Evolutionary conservation across 2,113 vertebrate genomes (phyloP).

Genomic region (Sialia sialis): DNA sequence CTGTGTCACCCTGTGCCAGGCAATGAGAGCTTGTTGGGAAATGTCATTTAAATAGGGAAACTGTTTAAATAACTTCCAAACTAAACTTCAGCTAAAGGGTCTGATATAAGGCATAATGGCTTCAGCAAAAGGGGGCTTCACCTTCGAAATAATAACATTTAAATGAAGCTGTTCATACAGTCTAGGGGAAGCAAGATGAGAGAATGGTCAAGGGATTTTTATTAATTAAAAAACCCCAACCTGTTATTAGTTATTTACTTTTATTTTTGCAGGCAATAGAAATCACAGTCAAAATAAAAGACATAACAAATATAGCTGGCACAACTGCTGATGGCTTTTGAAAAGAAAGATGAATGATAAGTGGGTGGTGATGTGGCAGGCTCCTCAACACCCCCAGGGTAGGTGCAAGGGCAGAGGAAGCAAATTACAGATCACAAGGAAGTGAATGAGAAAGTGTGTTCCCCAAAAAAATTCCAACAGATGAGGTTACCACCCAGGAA

Average conservation of each 20-base stretch:
- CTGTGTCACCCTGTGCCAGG: accelerated
- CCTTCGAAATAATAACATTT: not conserved
- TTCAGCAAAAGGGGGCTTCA: not conserved
- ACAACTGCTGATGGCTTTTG: not conserved
- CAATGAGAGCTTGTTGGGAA: not conserved
- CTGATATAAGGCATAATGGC: not conserved
- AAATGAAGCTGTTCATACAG: not conserved
- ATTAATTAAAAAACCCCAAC: not conserved
- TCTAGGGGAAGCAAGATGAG: not conserved
- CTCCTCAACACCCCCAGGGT: not conserved
- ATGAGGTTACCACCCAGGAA: not conserved
- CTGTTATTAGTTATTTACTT: not conserved
- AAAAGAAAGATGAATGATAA: not conserved
- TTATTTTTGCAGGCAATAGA: not conserved
- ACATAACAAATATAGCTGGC: not conserved
- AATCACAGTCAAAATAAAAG: not conserved
- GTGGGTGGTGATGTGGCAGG: accelerated
- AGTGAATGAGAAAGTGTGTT: not conserved
- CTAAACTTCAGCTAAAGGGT: not conserved
- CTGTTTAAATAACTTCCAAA: too few relatives aligned
- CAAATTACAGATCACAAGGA: not conserved
- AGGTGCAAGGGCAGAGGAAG: accelerated
- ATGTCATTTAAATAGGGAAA: not conserved
- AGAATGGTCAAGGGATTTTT: not conserved
- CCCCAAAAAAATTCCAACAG: not conserved